phyloP scores from a whole-genome alignment of 2,888 invertebrate genomes.

The Meghimatium bilineatum region DNA sequence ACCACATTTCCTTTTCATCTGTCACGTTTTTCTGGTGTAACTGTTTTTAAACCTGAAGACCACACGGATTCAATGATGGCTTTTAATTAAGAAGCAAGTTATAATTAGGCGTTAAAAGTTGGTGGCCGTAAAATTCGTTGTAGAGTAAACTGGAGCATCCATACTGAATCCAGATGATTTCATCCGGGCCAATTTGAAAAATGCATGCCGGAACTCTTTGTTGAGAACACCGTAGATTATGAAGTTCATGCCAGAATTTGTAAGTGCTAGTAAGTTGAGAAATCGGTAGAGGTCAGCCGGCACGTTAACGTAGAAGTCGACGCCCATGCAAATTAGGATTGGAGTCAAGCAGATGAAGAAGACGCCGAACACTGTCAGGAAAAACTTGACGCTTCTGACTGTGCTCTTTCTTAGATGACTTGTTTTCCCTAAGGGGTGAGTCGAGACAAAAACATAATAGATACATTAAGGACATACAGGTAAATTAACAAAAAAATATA shows the following conservation, averaged over 20 bases:
- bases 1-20: too few relatives aligned
- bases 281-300: slow-evolving; percentile 28
- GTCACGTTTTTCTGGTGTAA: too few relatives aligned
- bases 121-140: background rate
- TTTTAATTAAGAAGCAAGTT: too few relatives aligned
- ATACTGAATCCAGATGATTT: too few relatives aligned
- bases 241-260: slow-evolving; percentile 46
- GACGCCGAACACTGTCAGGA: slow-evolving; percentile 43
- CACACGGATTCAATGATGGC: too few relatives aligned
- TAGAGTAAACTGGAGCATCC: background rate
- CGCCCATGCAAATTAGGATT: slow-evolving; percentile 17
- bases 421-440: background rate
- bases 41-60: too few relatives aligned
- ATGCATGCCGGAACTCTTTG: slow-evolving; percentile 26
- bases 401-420: background rate
- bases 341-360: slow-evolving; percentile 45
- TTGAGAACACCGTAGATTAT: slow-evolving; percentile 36
- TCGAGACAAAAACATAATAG: too few relatives aligned
- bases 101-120: background rate
- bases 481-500: too few relatives aligned
- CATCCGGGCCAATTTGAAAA: slow-evolving; percentile 9
- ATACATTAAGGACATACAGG: too few relatives aligned
- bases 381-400: slow-evolving; percentile 33
- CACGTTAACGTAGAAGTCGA: slow-evolving; percentile 31
- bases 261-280: slow-evolving; percentile 30